Evolutionary conservation across 2,888 invertebrate genomes (phyloP), one percentile per base, ranked within the genome.

Genomic region (Limnephilus auricula): DNA sequence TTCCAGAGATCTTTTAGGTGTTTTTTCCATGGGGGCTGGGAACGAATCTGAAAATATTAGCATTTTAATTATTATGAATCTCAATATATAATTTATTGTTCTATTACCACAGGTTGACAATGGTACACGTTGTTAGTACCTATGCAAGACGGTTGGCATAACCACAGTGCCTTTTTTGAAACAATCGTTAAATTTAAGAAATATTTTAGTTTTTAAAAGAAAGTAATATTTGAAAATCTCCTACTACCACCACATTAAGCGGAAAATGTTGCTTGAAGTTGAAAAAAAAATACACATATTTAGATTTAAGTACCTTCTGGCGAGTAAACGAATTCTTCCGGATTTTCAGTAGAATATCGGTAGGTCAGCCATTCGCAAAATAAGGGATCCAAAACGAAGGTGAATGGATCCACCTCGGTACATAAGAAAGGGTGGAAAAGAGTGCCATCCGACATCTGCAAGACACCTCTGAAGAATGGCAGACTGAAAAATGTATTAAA

Each of bases 321-420:
- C 25, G 34, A 37, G 37, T 88, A 32, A 31, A 88, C 79, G 45
- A 34, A 50, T 40, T 85, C 85, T 10, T 85, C 37, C 6, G 6
- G 45, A 89, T 37, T 89, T 65, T 65, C 65, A 65, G 65, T 25
- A 32, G 86, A 40, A 88, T 91, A 92, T 37, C 95, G 94, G 94
- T 97, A 97, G 1, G 96, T 95, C n/a, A 97, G 94, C 96, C 97
- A 97, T 80, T 96, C 95, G 89, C 96, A 95, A 18, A 97, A 94
- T n/a, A 97, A 94, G 0, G 97, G 97, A 94, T 97, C 97, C 1
- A 97, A 94, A 65, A 96, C 96, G 79, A 96, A 94, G 93, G 95
- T 94, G 91, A 96, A 95, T 94, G 96, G 95, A 92, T 95, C 95
- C 13, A 96, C 93, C 94, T 95, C 95, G 92, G 96, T 95, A 2